These are phyloP conservation scores for Orientallactaga sibirica DNA, from an alignment of 2,797 vertebrate species.

Conservation along the genomic window DNA sequence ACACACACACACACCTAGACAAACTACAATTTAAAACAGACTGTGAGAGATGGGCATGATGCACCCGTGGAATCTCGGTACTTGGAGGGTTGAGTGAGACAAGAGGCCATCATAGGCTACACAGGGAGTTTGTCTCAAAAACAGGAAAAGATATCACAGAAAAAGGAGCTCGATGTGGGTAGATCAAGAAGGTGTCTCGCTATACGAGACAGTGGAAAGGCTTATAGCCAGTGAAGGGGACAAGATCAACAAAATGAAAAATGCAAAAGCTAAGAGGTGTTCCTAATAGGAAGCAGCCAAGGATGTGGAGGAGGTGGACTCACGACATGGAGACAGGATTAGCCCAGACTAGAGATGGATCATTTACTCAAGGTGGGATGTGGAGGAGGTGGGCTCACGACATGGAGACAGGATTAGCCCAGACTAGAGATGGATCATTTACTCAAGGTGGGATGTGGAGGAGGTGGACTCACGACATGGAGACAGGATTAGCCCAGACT, in stretches of 20 bases:
- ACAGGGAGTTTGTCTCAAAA: not conserved
- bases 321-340: not conserved
- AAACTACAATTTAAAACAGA: not conserved
- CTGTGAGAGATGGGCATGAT: too few relatives aligned
- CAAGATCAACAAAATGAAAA: constrained; percentile 8
- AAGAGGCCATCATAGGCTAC: not conserved
- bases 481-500: not conserved
- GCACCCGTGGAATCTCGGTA: not conserved
- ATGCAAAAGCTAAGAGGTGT: not conserved
- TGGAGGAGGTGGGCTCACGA: not conserved
- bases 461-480: not conserved
- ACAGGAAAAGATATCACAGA: not conserved
- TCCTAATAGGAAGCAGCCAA: not conserved
- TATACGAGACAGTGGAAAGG: not conserved
- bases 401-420: too few relatives aligned
- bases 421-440: not conserved
- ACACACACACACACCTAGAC: not conserved
- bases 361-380: not conserved
- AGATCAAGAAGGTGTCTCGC: not conserved
- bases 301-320: not conserved
- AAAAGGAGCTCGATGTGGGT: not conserved
- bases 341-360: not conserved
- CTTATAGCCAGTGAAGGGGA: not conserved
- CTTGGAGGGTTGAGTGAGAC: not conserved
- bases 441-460: not conserved